Conservation (phyloP, 2,888 invertebrate species). For the Dryobota labecula region DNA sequence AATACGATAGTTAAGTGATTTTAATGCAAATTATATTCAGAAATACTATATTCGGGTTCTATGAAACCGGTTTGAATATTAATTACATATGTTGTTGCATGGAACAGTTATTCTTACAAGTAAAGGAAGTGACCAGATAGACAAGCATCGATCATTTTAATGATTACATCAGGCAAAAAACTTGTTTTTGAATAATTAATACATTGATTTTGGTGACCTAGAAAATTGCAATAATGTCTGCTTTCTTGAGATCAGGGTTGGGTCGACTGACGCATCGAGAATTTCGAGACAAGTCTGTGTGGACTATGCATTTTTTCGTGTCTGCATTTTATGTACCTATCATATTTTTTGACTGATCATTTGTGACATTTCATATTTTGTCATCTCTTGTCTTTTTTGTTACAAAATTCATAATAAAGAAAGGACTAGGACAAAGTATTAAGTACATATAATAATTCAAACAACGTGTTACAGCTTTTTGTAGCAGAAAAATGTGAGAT, state of each 20-base stretch:
- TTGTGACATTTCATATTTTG: background rate
- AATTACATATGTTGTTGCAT: conserved; percentile 20
- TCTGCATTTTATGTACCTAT: background rate
- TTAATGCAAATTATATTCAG: conserved; percentile 37
- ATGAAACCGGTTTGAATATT: conserved; percentile 28
- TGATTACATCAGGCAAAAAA: conserved; percentile 18
- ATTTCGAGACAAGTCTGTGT: background rate
- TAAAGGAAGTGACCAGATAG: conserved; percentile 5
- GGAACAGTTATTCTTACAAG: conserved; percentile 21
- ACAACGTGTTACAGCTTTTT: background rate
- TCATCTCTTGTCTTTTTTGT: background rate
- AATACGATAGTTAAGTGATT: conserved; percentile 22
- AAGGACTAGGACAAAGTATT: too few species aligned
- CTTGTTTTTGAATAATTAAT: conserved; percentile 2
- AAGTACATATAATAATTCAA: too few species aligned
- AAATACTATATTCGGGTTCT: conserved; percentile 4
- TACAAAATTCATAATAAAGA: background rate
- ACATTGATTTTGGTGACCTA: conserved; percentile 18
- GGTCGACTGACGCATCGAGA: conserved; percentile 14
- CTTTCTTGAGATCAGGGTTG: conserved; percentile 18
- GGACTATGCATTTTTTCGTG: background rate
- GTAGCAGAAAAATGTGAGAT: background rate
- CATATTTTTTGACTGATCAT: background rate
- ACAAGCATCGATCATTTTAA: conserved; percentile 20
- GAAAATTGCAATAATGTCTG: conserved; percentile 19